These are phyloP conservation scores for Caerostris extrusa DNA, from an alignment of 1,140 invertebrate genomes.

Conservation along the genomic window DNA sequence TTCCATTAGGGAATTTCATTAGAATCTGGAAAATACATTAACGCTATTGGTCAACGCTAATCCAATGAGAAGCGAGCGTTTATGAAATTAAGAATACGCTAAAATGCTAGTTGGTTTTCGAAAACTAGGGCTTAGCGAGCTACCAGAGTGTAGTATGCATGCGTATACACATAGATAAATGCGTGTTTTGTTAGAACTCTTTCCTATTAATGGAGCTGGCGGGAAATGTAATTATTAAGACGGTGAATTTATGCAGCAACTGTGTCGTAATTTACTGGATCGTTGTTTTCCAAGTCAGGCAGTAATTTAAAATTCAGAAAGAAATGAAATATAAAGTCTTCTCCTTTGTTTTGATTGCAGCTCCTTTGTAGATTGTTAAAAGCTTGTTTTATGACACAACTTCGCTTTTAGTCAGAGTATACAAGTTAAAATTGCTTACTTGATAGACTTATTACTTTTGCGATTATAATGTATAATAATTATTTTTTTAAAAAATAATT, in stretches of 20 bases:
- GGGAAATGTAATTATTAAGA: conserved; percentile 23
- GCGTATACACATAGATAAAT: not conserved
- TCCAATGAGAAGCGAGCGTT: conserved; percentile 1
- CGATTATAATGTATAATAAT: too few species aligned
- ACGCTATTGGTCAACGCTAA: conserved; percentile 37
- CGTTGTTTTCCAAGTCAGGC: not conserved
- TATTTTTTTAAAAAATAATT: too few species aligned
- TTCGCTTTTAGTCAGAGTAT: not conserved
- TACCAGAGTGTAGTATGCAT: too few species aligned
- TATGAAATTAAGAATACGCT: conserved; percentile 47
- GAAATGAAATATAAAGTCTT: not conserved
- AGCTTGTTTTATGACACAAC: not conserved
- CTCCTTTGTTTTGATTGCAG: not conserved
- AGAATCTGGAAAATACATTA: conserved; percentile 37
- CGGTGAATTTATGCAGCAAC: not conserved
- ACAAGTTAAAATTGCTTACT: too few species aligned
- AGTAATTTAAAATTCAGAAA: not conserved
- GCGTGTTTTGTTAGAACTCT: not conserved
- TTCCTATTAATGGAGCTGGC: not conserved
- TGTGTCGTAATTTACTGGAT: not conserved
- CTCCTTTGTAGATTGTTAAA: not conserved
- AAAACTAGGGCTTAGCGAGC: not conserved
- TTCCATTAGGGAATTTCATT: conserved; percentile 63
- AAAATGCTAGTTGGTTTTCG: not conserved
- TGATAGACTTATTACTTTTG: too few species aligned